These are phyloP conservation scores for Axea sp. DNA, from an alignment of 2,888 invertebrate species.

Conservation along the genomic window DNA sequence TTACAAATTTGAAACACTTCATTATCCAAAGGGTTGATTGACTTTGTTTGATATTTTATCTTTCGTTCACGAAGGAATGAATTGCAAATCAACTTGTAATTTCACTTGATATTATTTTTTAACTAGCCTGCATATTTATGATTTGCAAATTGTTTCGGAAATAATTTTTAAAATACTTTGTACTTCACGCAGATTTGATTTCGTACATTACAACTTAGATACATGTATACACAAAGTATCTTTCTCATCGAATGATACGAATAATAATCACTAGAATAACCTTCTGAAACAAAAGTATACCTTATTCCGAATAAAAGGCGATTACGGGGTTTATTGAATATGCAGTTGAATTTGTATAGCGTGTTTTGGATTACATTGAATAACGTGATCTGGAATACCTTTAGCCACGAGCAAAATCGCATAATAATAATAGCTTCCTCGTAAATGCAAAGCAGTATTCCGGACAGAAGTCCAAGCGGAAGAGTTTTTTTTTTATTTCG, in stretches of 20 bases:
- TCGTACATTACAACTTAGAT: too few relatives aligned
- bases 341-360: slow-evolving; percentile 23
- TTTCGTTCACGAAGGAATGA: too few relatives aligned
- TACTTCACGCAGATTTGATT: too few relatives aligned
- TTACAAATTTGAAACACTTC: too few relatives aligned
- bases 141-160: too few relatives aligned
- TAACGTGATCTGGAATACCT: slow-evolving; percentile 29
- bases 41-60: too few relatives aligned
- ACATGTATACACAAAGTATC: too few relatives aligned
- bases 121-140: too few relatives aligned
- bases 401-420: slow-evolving; percentile 23
- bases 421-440: slow-evolving; percentile 27
- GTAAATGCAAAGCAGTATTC: slow-evolving; percentile 34
- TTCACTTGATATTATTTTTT: too few relatives aligned
- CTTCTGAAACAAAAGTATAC: slow-evolving; percentile 17
- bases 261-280: slow-evolving; percentile 11
- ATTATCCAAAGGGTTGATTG: too few relatives aligned
- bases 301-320: slow-evolving; percentile 28
- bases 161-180: too few relatives aligned
- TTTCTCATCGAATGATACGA: background rate
- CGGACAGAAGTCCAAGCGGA: background rate
- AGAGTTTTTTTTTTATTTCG: background rate
- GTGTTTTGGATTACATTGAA: slow-evolving; percentile 40
- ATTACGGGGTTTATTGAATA: slow-evolving; percentile 22
- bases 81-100: too few relatives aligned